These are phyloP conservation scores for Heterodera filipjevi DNA, from an alignment of 2,888 invertebrate species.

Conservation along the genomic window DNA sequence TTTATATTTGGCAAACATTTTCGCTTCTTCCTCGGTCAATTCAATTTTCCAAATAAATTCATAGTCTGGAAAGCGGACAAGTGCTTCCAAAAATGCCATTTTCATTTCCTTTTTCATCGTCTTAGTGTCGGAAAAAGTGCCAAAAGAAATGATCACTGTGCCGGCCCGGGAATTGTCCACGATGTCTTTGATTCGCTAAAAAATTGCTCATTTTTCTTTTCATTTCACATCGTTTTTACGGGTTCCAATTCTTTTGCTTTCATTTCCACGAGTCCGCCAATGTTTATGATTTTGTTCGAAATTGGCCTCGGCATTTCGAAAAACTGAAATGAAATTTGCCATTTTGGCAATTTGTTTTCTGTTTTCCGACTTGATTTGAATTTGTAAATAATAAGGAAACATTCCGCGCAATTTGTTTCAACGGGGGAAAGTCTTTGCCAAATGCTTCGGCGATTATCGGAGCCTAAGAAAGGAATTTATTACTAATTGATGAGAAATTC, in stretches of 20 bases:
- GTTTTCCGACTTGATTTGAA: conserved; percentile 13
- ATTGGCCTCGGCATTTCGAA: conserved; percentile 34
- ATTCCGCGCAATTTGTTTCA: conserved; percentile 20
- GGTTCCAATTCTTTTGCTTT: background rate
- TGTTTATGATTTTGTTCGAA: conserved; percentile 33
- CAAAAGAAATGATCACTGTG: conserved; percentile 39
- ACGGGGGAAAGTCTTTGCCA: conserved; percentile 26
- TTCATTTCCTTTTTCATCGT: conserved; percentile 21
- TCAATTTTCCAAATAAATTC: conserved; percentile 37
- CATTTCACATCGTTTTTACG: background rate
- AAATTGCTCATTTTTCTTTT: background rate
- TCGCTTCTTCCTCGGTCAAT: background rate
- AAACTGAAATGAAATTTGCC: background rate
- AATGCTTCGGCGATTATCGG: conserved; percentile 27
- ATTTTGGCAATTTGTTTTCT: background rate
- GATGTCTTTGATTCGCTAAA: conserved; percentile 24
- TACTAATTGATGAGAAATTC: background rate
- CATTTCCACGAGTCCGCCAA: conserved; percentile 32
- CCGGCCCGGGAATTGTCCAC: conserved; percentile 30
- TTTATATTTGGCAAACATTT: conserved; percentile 9
- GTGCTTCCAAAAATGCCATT: conserved; percentile 33
- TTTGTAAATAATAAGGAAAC: conserved; percentile 30
- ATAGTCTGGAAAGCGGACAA: conserved; percentile 37
- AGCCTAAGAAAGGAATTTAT: conserved; percentile 13
- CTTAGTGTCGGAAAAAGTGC: conserved; percentile 33